A percentile compares a stretch with the other conserved stretches of the same genome.
These are phyloP conservation scores for Ceyx cyanopectus DNA, from an alignment of 2,113 vertebrate genomes.

Conservation along the genomic window DNA sequence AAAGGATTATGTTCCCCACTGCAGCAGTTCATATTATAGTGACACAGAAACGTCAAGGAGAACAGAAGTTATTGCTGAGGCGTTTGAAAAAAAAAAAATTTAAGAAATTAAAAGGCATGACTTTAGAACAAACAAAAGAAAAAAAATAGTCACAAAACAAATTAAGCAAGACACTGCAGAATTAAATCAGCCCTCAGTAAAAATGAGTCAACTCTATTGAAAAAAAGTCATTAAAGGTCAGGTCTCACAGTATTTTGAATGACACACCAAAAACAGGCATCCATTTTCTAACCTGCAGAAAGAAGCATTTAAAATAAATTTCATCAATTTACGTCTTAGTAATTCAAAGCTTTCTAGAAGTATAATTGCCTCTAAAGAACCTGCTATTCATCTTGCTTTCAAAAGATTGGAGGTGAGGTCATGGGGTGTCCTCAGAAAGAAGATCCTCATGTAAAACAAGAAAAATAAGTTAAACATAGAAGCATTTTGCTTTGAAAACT, in stretches of 20 bases:
- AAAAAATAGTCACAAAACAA: conserved; percentile 8
- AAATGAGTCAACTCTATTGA: conserved; percentile 5
- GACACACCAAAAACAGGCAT: neutral
- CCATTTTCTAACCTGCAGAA: neutral
- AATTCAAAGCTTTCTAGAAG: neutral
- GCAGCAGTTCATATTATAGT: conserved; percentile 30
- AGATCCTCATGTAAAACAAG: neutral
- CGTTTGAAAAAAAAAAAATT: neutral
- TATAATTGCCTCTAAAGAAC: neutral
- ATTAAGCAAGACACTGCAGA: conserved; percentile 18
- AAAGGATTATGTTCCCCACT: conserved; percentile 49
- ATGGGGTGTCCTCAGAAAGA: neutral
- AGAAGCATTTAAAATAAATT: neutral
- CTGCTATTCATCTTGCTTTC: neutral
- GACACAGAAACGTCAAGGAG: conserved; percentile 58
- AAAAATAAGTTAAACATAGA: neutral
- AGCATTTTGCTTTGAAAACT: neutral
- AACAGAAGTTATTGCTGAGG: conserved; percentile 46
- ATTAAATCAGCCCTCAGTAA: conserved; percentile 30
- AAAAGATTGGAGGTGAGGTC: neutral
- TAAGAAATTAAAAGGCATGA: neutral
- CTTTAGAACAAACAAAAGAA: neutral
- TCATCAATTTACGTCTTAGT: neutral
- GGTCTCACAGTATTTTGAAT: neutral
- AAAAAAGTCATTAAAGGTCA: neutral